Evolutionary conservation across 2,888 invertebrate species (phyloP).

Genomic region (Pardosa pseudoannulata): DNA sequence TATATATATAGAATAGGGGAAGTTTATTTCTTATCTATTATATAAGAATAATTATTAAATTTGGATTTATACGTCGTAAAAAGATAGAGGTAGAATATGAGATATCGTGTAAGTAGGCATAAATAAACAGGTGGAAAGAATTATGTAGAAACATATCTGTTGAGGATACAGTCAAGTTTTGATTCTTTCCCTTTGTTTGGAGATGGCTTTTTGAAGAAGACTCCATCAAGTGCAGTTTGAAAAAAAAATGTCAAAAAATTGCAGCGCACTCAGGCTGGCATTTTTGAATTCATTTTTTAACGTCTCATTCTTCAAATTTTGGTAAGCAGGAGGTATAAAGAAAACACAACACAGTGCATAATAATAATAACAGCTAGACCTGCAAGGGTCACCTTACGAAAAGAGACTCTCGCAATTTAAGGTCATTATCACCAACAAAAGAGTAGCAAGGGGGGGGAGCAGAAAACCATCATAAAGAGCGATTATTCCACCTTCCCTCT

Average conservation of each 20-base stretch:
- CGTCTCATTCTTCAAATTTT: background rate
- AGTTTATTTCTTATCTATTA: too few relatives aligned
- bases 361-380: background rate
- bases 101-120: too few relatives aligned
- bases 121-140: too few relatives aligned
- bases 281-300: background rate
- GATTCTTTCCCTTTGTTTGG: too few relatives aligned
- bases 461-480: conserved; percentile 10
- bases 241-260: background rate
- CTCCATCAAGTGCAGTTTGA: background rate
- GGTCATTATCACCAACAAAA: conserved; percentile 44
- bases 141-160: too few relatives aligned
- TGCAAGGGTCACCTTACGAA: conserved; percentile 7
- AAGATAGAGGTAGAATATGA: too few relatives aligned
- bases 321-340: too few relatives aligned
- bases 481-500: background rate
- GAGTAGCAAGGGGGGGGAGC: background rate
- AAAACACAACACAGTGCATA: background rate
- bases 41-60: too few relatives aligned
- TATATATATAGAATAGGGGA: too few relatives aligned
- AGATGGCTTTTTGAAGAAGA: background rate
- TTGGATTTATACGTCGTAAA: too few relatives aligned
- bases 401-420: conserved; percentile 39
- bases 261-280: background rate
- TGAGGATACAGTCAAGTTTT: too few relatives aligned